phyloP scores from a whole-genome alignment of 2,113 vertebrate genomes.

The Silurus glanis region DNA sequence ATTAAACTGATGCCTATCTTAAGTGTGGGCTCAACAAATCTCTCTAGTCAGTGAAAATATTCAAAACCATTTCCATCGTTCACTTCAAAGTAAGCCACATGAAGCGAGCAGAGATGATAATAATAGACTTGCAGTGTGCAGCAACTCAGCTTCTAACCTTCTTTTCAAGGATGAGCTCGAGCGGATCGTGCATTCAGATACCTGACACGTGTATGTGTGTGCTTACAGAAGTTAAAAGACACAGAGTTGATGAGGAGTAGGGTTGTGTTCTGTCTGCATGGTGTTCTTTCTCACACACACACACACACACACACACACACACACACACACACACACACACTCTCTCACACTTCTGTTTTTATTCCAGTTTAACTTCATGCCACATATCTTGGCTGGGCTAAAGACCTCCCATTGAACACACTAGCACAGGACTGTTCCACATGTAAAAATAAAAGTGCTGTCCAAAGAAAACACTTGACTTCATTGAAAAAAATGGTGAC shows the following conservation, averaged over 20 bases:
- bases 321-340: conserved; percentile 23
- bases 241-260: conserved; percentile 33
- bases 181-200: conserved; percentile 48
- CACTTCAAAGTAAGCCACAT: conserved; percentile 47
- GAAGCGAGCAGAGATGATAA: conserved; percentile 43
- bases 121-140: conserved; percentile 48
- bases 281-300: conserved; percentile 11
- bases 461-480: conserved; percentile 70
- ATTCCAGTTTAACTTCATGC: conserved; percentile 74
- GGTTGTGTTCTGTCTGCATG: conserved; percentile 19
- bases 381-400: conserved; percentile 69
- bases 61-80: conserved; percentile 42
- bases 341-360: conserved; percentile 62
- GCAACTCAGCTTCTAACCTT: conserved; percentile 31
- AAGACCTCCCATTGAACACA: conserved; percentile 64
- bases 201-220: conserved; percentile 34
- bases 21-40: conserved; percentile 48
- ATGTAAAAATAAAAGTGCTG: conserved; percentile 69
- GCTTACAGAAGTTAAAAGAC: conserved; percentile 30
- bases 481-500: conserved; percentile 57
- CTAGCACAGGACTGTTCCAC: conserved; percentile 59
- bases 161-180: conserved; percentile 53
- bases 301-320: conserved; percentile 24
- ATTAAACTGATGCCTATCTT: conserved; percentile 58
- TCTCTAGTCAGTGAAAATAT: conserved; percentile 52